Percentiles rank a stretch among this genome's conserved stretches.
phyloP scores from a whole-genome alignment of 2,888 invertebrate genomes.

The Orthosia incerta region DNA sequence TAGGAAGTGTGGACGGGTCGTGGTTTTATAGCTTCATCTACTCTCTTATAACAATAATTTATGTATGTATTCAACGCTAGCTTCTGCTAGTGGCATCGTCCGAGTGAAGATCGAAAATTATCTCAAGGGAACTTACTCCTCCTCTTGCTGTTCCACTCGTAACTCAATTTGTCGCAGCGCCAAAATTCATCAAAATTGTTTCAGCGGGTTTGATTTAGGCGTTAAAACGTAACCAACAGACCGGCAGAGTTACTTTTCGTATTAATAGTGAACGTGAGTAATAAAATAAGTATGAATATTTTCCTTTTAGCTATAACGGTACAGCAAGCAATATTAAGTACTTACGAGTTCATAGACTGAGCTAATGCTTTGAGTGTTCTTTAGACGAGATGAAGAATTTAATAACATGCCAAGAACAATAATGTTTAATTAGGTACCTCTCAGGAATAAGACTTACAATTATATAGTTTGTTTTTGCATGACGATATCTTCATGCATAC shows the following conservation, averaged over 20 bases:
- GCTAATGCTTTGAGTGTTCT: neutral
- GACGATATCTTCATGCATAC: no score
- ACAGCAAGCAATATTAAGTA: neutral
- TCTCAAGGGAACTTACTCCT: no score
- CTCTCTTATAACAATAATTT: neutral
- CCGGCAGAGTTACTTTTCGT: no score
- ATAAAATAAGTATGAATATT: no score
- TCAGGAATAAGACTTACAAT: neutral
- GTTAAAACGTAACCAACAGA: no score
- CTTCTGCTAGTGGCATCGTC: neutral
- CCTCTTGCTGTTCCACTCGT: no score
- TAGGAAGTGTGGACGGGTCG: conserved; percentile 37
- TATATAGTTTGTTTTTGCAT: neutral
- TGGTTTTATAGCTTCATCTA: conserved; percentile 1
- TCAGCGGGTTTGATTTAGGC: no score
- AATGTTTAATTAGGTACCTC: neutral
- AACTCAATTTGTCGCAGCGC: no score
- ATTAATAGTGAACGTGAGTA: no score
- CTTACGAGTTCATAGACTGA: neutral
- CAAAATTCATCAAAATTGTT: no score
- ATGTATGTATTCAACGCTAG: neutral
- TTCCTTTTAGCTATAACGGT: no score
- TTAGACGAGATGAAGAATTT: conserved; percentile 1
- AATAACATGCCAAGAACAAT: neutral
- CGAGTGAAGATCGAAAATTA: no score